phyloP scores from a whole-genome alignment of 2,113 vertebrate species.

The Odocoileus virginianus region DNA sequence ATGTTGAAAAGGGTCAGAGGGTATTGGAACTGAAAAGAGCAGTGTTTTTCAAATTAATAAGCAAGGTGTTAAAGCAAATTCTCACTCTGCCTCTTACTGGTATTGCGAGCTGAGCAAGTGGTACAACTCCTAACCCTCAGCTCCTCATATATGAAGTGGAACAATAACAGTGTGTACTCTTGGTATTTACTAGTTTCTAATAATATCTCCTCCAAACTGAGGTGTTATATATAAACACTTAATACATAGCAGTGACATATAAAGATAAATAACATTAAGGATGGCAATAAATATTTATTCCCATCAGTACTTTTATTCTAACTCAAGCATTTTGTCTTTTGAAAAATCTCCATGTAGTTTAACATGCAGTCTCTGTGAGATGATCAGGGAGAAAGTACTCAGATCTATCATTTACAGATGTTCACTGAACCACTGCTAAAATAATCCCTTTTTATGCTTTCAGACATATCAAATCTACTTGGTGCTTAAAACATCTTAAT shows the following conservation, averaged over 20 bases:
- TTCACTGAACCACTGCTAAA: not conserved
- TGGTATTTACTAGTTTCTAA: not conserved
- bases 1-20: not conserved
- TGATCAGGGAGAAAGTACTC: not conserved
- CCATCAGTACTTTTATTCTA: not conserved
- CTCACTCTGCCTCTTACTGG: not conserved
- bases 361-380: not conserved
- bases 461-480: constrained; percentile 9
- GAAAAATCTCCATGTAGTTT: not conserved
- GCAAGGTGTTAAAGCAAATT: not conserved
- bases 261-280: not conserved
- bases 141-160: not conserved
- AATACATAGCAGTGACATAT: not conserved
- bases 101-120: not conserved
- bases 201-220: not conserved
- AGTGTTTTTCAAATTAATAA: not conserved
- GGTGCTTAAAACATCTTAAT: constrained; percentile 68
- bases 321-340: not conserved
- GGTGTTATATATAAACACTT: not conserved
- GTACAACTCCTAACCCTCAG: rapidly evolving
- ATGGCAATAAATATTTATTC: not conserved
- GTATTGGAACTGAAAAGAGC: not conserved
- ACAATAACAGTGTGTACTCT: rapidly evolving
- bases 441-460: not conserved
- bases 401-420: not conserved